Evolutionary conservation across 1,140 invertebrate species (phyloP), one percentile per base, ranked within the genome.

Genomic region (Lordiphosa mommai): DNA sequence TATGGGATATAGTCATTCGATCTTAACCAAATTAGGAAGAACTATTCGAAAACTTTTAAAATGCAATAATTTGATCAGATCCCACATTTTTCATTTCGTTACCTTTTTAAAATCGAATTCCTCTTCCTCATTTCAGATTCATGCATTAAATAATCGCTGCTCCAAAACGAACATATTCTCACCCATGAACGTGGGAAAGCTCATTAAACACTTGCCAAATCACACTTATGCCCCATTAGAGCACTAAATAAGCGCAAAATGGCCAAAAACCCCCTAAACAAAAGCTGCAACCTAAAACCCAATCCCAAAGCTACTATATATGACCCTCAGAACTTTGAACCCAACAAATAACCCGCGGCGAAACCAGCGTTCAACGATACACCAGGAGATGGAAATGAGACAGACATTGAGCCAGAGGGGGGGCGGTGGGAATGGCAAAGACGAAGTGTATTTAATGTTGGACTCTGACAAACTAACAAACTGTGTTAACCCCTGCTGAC

Each of bases 121-220:
- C n/a, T n/a, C n/a, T n/a, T n/a, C n/a, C n/a, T n/a, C n/a, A n/a
- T n/a, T n/a, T n/a, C n/a, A n/a, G n/a, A n/a, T n/a, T n/a, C n/a
- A n/a, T n/a, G n/a, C n/a, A n/a, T n/a, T n/a, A n/a, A n/a, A n/a
- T n/a, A n/a, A n/a, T n/a, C n/a, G n/a, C n/a, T n/a, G n/a, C n/a
- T n/a, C n/a, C n/a, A n/a, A n/a, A n/a, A n/a, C n/a, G n/a, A n/a
- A n/a, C 20, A 1, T 23, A 23, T 46, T 30, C 43, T 30, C 23
- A 29, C 43, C 12, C 27, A 46, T 46, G 49, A 70, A 76, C 61
- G 56, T 77, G 61, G 61, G 52, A 77, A 82, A 84, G 77, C 77
- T 82, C 72, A 84, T 82, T 82, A 84, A 82, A 82, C 76, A 82
- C 67, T 82, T 72, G 72, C 76, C 41, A 59, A 84, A 82, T 82